Evolutionary conservation across 1,140 invertebrate species (phyloP).

Genomic region (Drosophila virilis): DNA sequence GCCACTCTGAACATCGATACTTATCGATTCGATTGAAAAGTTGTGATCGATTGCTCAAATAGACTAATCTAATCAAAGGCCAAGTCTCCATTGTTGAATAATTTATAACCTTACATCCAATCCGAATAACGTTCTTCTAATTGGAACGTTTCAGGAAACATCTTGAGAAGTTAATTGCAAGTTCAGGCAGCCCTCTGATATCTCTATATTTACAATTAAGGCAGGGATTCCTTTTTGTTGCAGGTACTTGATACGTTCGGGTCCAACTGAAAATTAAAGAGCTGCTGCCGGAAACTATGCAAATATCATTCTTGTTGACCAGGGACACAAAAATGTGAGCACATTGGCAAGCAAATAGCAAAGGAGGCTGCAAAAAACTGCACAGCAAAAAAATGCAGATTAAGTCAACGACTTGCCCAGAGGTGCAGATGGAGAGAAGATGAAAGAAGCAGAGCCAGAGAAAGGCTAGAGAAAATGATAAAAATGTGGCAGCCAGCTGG

Average conservation of each 20-base stretch:
- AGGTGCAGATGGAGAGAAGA: slow-evolving; percentile 8
- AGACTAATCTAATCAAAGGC: no score
- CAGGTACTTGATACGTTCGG: not conserved
- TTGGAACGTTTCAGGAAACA: no score
- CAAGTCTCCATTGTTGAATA: no score
- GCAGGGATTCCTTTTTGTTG: not conserved
- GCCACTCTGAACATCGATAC: no score
- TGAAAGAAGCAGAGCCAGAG: not conserved
- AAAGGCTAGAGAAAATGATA: slow-evolving; percentile 31
- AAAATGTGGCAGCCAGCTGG: slow-evolving; percentile 45
- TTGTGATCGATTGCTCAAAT: no score
- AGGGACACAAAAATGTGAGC: slow-evolving; percentile 30
- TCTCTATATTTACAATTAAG: not conserved
- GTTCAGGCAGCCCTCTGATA: not conserved
- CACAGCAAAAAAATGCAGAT: slow-evolving; percentile 66
- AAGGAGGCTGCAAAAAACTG: slow-evolving; percentile 30
- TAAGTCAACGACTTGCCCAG: slow-evolving; percentile 61
- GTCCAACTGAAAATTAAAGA: slow-evolving; percentile 7
- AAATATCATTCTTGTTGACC: slow-evolving; percentile 46
- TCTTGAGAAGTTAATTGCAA: not conserved
- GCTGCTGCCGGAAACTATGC: slow-evolving; percentile 39
- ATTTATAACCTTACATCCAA: no score
- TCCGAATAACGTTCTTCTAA: no score
- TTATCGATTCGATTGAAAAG: no score
- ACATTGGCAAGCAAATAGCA: slow-evolving; percentile 21